Percentiles rank a stretch among this genome's conserved stretches.
These are phyloP conservation scores for Zele albiditarsus DNA, from an alignment of 2,888 invertebrate species.

Conservation along the genomic window DNA sequence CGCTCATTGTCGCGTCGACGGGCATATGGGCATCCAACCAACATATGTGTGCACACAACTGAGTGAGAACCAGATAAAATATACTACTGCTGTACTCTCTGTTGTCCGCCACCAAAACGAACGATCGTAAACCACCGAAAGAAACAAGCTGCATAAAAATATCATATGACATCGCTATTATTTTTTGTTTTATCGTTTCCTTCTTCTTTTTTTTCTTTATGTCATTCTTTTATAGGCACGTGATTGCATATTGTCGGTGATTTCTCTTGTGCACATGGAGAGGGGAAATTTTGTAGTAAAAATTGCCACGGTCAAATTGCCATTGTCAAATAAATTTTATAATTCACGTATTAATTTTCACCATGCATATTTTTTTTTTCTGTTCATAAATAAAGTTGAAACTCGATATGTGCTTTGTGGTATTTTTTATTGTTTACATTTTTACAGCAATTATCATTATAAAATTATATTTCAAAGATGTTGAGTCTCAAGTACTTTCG, in stretches of 20 bases:
- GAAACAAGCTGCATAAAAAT: slow-evolving; percentile 57
- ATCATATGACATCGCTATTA: slow-evolving; percentile 40
- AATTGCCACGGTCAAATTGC: too few relatives aligned
- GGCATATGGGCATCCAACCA: neutral
- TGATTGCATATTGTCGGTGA: neutral
- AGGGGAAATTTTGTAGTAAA: too few relatives aligned
- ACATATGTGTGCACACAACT: slow-evolving; percentile 15
- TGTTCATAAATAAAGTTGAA: too few relatives aligned
- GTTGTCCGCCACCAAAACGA: slow-evolving; percentile 24
- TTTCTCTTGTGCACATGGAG: too few relatives aligned
- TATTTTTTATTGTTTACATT: too few relatives aligned
- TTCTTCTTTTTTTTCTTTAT: neutral
- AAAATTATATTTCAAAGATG: too few relatives aligned
- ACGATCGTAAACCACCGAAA: slow-evolving; percentile 57
- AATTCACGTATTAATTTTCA: too few relatives aligned
- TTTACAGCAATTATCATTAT: too few relatives aligned
- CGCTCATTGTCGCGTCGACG: neutral
- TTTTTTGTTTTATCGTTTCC: slow-evolving; percentile 25
- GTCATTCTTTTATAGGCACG: neutral
- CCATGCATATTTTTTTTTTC: too few relatives aligned
- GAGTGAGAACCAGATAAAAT: neutral
- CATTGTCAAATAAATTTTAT: too few relatives aligned
- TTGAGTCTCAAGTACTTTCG: too few relatives aligned
- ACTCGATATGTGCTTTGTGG: too few relatives aligned
- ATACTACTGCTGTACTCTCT: neutral